These are phyloP conservation scores for Crenuchus spilurus DNA, from an alignment of 2,797 vertebrate genomes.

Conservation along the genomic window DNA sequence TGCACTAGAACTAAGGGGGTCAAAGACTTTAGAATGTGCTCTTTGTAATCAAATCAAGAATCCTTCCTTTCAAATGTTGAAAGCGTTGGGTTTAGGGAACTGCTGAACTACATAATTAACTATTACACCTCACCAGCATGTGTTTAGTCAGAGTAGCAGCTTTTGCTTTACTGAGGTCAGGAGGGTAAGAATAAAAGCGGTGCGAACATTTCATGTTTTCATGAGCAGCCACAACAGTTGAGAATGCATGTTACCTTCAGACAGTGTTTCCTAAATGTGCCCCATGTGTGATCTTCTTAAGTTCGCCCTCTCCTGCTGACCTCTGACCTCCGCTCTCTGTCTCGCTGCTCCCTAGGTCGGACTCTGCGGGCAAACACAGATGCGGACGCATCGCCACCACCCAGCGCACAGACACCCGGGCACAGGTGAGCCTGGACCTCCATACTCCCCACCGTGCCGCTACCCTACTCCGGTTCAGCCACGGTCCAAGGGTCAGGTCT, in stretches of 20 bases:
- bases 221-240: constrained; percentile 65
- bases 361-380: constrained; percentile 64
- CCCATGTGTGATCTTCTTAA: constrained; percentile 71
- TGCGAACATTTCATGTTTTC: constrained; percentile 50
- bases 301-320: constrained; percentile 63
- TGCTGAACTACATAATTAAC: constrained; percentile 42
- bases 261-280: constrained; percentile 71
- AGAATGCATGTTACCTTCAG: constrained; percentile 68
- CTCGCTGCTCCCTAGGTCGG: constrained; percentile 78
- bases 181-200: constrained; percentile 47
- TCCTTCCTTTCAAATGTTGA: constrained; percentile 31
- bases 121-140: constrained; percentile 29
- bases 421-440: constrained; percentile 78
- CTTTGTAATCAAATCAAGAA: constrained; percentile 43
- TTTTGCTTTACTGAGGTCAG: constrained; percentile 41
- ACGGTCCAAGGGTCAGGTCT: constrained; percentile 71
- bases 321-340: constrained; percentile 74
- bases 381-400: constrained; percentile 62
- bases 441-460: constrained; percentile 51
- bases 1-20: constrained; percentile 12
- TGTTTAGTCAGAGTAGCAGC: constrained; percentile 46
- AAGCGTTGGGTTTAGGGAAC: constrained; percentile 27
- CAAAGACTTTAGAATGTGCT: constrained; percentile 26
- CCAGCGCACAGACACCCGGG: constrained; percentile 72
- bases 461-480: constrained; percentile 60